A percentile compares a stretch with the other conserved stretches of the same genome.
phyloP scores from a whole-genome alignment of 30 jellyfish, hydroid and myxozoan species.

The Haliclystus octoradiatus region DNA sequence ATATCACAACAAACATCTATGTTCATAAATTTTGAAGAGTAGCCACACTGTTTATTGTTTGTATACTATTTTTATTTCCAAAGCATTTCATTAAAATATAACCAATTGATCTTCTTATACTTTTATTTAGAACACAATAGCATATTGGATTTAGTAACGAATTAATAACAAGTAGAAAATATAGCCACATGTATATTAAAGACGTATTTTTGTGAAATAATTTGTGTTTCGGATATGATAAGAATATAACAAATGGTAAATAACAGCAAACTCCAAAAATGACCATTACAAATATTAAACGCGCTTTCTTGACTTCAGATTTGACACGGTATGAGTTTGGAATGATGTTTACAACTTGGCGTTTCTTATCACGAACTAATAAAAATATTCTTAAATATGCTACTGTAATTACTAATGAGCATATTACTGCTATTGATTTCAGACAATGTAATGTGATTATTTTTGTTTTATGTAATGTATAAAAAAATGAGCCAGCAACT shows the following conservation, averaged over 20 bases:
- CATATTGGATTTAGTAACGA: background rate
- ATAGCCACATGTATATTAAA: background rate
- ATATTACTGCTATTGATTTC: background rate
- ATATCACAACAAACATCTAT: too few relatives aligned
- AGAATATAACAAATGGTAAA: background rate
- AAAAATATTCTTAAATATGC: background rate
- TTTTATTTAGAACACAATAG: too few relatives aligned
- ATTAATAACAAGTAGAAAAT: background rate
- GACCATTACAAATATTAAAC: background rate
- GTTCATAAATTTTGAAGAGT: too few relatives aligned
- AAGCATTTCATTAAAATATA: background rate
- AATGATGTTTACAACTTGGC: background rate
- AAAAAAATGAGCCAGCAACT: background rate
- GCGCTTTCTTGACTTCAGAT: background rate
- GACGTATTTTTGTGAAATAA: background rate
- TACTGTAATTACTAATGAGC: background rate
- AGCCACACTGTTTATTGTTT: too few relatives aligned
- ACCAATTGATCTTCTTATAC: background rate
- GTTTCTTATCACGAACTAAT: background rate
- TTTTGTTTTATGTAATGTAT: background rate
- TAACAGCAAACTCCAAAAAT: background rate
- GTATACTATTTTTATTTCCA: too few relatives aligned
- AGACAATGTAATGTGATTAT: background rate
- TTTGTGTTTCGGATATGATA: background rate
- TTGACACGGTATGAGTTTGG: background rate